A percentile compares a stretch with the other conserved stretches of the same genome.
Conservation (phyloP, 2,888 invertebrate genomes). For the Thecophora atra region DNA sequence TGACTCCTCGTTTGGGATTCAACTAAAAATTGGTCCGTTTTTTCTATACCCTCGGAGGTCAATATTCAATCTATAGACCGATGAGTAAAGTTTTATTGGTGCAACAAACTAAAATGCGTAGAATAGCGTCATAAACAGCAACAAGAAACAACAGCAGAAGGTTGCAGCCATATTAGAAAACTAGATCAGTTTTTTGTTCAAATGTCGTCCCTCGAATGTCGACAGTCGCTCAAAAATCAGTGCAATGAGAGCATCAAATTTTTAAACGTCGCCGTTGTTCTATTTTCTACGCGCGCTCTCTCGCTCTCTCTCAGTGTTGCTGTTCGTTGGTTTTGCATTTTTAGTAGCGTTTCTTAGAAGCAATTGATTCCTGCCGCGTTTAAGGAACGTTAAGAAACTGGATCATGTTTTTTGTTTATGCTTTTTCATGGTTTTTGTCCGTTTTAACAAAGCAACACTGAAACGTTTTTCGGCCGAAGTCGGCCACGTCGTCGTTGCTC, state of each 20-base stretch:
- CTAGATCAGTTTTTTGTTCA: constrained; percentile 58
- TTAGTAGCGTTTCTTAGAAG: constrained; percentile 39
- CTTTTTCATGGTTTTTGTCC: constrained; percentile 49
- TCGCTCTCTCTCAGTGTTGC: background rate
- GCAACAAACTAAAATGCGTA: constrained; percentile 35
- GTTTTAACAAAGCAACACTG: constrained; percentile 20
- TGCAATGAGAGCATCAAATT: too few species aligned
- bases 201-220: constrained; percentile 39
- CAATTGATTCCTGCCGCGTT: constrained; percentile 50
- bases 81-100: constrained; percentile 54
- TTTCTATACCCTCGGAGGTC: constrained; percentile 38
- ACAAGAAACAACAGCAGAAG: background rate
- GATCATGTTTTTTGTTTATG: constrained; percentile 61
- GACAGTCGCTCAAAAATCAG: constrained; percentile 15
- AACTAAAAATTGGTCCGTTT: constrained; percentile 60
- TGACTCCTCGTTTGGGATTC: constrained; percentile 44
- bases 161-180: constrained; percentile 48
- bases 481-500: constrained; percentile 49
- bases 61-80: constrained; percentile 35
- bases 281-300: constrained; percentile 2
- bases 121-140: background rate
- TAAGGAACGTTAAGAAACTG: constrained; percentile 52
- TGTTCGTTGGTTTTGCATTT: constrained; percentile 30
- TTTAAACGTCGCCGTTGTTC: constrained; percentile 42
- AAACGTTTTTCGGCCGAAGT: constrained; percentile 46